Conservation (phyloP, 1,140 invertebrate species). For the Heterodera carotae region DNA sequence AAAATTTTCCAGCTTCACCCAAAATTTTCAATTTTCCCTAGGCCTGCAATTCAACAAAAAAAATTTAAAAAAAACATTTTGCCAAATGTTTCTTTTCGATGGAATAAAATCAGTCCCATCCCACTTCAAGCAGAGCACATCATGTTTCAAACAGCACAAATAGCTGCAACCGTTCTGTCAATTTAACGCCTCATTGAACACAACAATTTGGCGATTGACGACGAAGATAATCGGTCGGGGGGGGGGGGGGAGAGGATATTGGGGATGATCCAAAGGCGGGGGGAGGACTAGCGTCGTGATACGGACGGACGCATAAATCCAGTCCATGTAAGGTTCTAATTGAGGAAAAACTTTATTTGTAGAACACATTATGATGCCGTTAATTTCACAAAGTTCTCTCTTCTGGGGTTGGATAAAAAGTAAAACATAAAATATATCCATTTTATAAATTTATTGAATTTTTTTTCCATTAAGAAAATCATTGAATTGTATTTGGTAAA, state of each 20-base stretch:
- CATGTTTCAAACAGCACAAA: background rate
- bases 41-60: no score
- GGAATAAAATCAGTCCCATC: background rate
- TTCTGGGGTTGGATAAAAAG: no score
- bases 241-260: no score
- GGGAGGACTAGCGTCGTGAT: background rate
- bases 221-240: background rate
- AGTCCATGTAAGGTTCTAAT: background rate
- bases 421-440: no score
- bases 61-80: no score
- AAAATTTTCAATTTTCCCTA: no score
- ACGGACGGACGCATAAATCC: background rate
- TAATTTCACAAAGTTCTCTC: background rate
- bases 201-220: constrained; percentile 1
- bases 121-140: background rate
- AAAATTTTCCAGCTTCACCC: no score
- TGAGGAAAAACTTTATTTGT: background rate
- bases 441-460: no score
- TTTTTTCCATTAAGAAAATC: no score
- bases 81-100: no score
- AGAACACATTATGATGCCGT: background rate
- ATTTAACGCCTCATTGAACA: background rate
- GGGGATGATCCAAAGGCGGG: no score
- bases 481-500: no score
- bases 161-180: background rate